Percentiles rank a stretch among this genome's conserved stretches.
phyloP scores from a whole-genome alignment of 2,113 vertebrate species.

The Actinemys pallida region DNA sequence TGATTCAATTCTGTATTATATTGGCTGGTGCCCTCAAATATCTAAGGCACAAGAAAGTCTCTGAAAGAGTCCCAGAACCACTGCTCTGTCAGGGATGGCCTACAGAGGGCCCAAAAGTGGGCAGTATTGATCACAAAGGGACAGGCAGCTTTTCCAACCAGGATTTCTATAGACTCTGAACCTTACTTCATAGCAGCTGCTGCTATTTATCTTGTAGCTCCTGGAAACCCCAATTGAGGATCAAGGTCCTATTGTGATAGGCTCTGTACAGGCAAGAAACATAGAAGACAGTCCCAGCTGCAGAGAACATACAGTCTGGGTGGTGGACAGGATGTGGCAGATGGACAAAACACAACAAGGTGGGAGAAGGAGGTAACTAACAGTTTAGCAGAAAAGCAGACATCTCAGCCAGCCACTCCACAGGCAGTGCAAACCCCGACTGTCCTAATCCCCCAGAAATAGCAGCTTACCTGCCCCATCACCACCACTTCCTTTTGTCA shows the following conservation, averaged over 20 bases:
- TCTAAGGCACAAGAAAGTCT: not conserved
- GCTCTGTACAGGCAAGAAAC: not conserved
- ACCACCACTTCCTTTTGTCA: not conserved
- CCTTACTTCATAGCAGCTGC: not conserved
- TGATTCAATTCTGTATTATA: not conserved
- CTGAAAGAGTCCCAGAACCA: not conserved
- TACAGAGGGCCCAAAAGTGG: not conserved
- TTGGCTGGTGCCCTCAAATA: not conserved
- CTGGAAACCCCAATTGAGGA: not conserved
- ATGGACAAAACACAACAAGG: not conserved
- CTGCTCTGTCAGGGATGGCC: not conserved
- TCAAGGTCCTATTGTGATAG: not conserved
- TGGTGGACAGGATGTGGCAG: not conserved
- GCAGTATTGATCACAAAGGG: not conserved
- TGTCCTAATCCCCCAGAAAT: not conserved
- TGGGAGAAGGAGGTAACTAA: not conserved
- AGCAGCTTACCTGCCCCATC: not conserved
- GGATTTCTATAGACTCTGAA: not conserved
- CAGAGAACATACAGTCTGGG: not conserved
- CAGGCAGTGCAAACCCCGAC: not conserved
- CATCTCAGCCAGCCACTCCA: not conserved
- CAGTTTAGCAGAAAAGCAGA: not conserved
- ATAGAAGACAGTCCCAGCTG: not conserved
- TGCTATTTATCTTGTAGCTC: not conserved
- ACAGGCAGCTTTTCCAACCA: not conserved